These are phyloP conservation scores for Engraulis encrasicolus DNA, from an alignment of 2,113 vertebrate genomes.

Conservation along the genomic window DNA sequence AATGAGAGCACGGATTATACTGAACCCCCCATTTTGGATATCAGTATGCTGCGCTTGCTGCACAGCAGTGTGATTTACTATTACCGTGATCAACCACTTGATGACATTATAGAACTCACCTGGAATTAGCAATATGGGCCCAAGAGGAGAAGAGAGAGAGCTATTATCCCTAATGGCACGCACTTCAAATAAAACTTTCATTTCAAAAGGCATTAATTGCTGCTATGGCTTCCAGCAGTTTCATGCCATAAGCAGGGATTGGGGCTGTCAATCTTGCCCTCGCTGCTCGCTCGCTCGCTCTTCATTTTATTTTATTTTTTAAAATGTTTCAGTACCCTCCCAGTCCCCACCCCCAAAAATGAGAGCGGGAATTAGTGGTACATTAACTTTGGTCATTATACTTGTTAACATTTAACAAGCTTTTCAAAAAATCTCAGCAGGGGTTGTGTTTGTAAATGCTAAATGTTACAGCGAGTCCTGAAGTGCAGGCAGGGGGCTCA, in stretches of 20 bases:
- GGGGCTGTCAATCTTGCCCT: slow-evolving; percentile 48
- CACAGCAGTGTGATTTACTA: neutral
- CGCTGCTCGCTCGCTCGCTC: too few species aligned
- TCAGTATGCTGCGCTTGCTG: neutral
- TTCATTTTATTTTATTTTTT: too few species aligned
- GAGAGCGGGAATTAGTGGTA: slow-evolving; percentile 61
- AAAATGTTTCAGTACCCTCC: too few species aligned
- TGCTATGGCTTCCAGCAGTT: slow-evolving; percentile 39
- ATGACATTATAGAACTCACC: neutral
- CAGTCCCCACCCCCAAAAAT: slow-evolving; percentile 52
- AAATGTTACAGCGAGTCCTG: slow-evolving; percentile 72
- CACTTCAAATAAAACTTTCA: neutral
- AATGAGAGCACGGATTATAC: neutral
- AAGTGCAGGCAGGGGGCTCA: slow-evolving; percentile 60
- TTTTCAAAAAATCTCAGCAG: slow-evolving; percentile 44
- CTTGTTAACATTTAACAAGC: slow-evolving; percentile 58
- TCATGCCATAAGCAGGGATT: slow-evolving; percentile 51
- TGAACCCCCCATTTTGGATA: neutral
- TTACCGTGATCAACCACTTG: neutral
- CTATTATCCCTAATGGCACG: neutral
- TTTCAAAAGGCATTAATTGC: slow-evolving; percentile 24
- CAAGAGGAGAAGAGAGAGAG: neutral
- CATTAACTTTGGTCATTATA: slow-evolving; percentile 61
- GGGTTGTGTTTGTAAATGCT: slow-evolving; percentile 70
- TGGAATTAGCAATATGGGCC: neutral